Base-by-base conservation (phyloP, 2,113 vertebrate genomes). In the Perca flavescens region DNA sequence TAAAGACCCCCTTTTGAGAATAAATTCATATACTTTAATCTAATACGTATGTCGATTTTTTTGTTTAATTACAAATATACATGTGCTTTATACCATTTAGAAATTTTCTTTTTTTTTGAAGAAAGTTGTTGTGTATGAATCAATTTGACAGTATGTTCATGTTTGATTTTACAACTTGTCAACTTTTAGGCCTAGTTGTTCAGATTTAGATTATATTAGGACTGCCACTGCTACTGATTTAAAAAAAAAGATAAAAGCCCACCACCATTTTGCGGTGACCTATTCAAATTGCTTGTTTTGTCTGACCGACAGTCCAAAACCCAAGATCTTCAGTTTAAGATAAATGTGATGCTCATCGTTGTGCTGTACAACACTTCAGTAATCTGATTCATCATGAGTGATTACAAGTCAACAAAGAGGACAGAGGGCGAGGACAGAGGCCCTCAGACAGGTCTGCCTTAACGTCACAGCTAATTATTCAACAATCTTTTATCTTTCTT, bases 381-480 rank as follows among this genome's bases (percentile, higher is more conserved):
- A 82, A 86, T 77, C 21, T 40, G 58, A 83, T 49, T 83, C 58
- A 10, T 47, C 4, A 34, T 75, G 12, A 52, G 62, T 60, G 61
- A 52, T 66, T 73, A 54, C 58, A 50, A 46, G 15, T 78, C 57
- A 78, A 17, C 40, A 40, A 40, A 40, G 40, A 40, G 40, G 9
- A 40, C 40, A 40, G 40, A 40, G 40, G 40, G 34, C 6, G 40
- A 40, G 40, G 40, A 40, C 40, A 40, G 40, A 40, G 40, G 40
- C 10, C 36, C 1, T 28, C 17, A 1, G 6, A 34, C 53, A 84
- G 49, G 13, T 56, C 16, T 50, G 21, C 14, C 31, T 74, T 52
- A 11, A 5, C 43, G 17, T 0, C 40, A 52, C 40, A 40, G 12
- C 36, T 47, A 31, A 61, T 58, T 31, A 19, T 82, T 66, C 12